Evolutionary conservation across 2,888 invertebrate species (phyloP).

Genomic region (Lasioglossum pauxillum): DNA sequence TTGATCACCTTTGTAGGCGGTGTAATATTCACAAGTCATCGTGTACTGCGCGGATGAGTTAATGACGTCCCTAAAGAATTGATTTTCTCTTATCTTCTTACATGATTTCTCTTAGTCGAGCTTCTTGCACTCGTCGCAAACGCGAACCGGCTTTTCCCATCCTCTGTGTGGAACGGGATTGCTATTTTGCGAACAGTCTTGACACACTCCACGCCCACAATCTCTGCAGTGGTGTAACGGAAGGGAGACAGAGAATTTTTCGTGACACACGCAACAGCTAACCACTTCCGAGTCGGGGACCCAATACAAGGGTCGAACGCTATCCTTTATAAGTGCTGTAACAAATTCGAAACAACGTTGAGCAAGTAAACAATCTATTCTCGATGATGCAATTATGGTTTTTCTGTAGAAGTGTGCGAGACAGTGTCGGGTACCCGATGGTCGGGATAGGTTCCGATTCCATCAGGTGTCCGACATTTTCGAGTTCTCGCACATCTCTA

Average conservation of each 20-base stretch:
- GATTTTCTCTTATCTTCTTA: background rate
- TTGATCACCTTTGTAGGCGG: background rate
- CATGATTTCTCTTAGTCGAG: conserved; percentile 68
- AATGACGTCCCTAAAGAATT: conserved; percentile 10
- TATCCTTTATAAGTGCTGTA: conserved; percentile 89
- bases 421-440: background rate
- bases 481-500: background rate
- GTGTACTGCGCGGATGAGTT: conserved; percentile 26
- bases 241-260: conserved; percentile 84
- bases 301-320: conserved; percentile 92
- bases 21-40: conserved; percentile 15
- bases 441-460: too few relatives aligned
- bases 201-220: conserved; percentile 93
- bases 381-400: background rate
- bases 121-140: conserved; percentile 89
- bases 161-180: conserved; percentile 91
- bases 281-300: conserved; percentile 90
- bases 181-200: conserved; percentile 88
- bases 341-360: conserved; percentile 38
- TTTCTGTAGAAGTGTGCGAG: background rate
- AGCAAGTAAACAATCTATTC: background rate
- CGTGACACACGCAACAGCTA: conserved; percentile 88
- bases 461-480: background rate
- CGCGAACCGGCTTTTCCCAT: conserved; percentile 90
- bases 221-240: conserved; percentile 86